These are phyloP conservation scores for Thyatira batis DNA, from an alignment of 2,888 invertebrate species.

Conservation along the genomic window DNA sequence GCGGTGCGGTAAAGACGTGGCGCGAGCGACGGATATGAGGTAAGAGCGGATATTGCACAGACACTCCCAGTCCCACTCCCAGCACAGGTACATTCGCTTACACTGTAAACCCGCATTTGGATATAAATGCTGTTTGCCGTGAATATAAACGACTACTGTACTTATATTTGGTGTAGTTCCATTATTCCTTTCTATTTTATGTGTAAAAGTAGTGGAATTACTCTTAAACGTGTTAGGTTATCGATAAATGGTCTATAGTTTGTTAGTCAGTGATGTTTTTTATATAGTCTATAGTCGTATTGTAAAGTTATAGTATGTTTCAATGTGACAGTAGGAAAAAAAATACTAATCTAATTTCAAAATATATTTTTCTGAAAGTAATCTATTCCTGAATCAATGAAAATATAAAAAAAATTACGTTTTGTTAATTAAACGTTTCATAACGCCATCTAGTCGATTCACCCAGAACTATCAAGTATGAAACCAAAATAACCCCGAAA, in stretches of 20 bases:
- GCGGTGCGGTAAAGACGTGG: conserved; percentile 44
- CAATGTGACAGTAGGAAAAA: no score
- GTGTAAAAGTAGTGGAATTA: no score
- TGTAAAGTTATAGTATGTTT: no score
- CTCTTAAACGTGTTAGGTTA: neutral
- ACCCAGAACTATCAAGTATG: neutral
- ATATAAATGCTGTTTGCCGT: conserved; percentile 61
- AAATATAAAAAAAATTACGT: no score
- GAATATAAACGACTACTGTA: conserved; percentile 28
- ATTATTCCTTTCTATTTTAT: neutral
- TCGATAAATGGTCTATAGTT: no score
- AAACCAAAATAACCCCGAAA: neutral
- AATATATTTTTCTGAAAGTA: no score
- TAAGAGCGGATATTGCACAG: conserved; percentile 71
- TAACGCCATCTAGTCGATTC: neutral
- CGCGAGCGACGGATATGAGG: conserved; percentile 71
- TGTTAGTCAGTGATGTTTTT: no score
- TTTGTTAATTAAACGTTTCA: neutral
- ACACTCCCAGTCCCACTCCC: no score
- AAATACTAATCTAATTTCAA: no score
- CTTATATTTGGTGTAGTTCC: conserved; percentile 25
- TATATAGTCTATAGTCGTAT: no score
- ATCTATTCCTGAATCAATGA: no score
- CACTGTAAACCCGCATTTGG: conserved; percentile 70
- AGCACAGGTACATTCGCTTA: conserved; percentile 68